Base-by-base conservation (phyloP, 2,113 vertebrate species). In the Dendropsophus ebraccatus region DNA sequence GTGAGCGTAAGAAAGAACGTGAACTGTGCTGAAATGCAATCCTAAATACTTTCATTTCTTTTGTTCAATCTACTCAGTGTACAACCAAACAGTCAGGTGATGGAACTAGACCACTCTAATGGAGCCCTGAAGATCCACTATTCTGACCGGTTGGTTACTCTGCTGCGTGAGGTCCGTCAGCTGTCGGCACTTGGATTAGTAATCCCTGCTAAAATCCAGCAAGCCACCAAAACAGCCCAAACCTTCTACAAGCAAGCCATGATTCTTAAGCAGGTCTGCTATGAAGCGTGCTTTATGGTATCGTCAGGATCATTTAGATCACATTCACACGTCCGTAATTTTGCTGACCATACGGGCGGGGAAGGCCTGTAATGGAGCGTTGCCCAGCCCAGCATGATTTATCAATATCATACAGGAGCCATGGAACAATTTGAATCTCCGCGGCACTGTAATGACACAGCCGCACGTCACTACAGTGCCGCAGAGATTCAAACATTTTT, bases 181-280 rank as follows among this genome's bases (percentile, higher is more conserved):
- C 95, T 99, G 0, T 96, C 96, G 58, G 96, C 96, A 0, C 92
- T 99, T 80, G 97, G 97, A 17, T 98, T 99, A 92, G 90, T 94
- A 67, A 94, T 99, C 90, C 97, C 97, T 65, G 92, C 95, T 75
- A 97, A 96, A 91, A 96, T 98, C 89, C 97, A 97, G 76, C 96
- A 95, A 83, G 92, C 93, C 65, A 93, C 97, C 86, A 96, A 93
- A 77, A 94, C 95, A 21, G 97, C 97, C 4, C 96, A 97, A 7
- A 98, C 95, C 87, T 99, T 99, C 92, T 97, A 95, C 93, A 96
- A 97, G 91, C 97, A 99, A 90, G 98, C 98, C 0, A 91, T 98
- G 88, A 95, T 99, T 90, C 95, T 99, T 49, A 99, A 99, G 92
- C 98, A 99, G 95, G 94, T 93, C 90, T 21, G 76, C 74, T 28